phyloP scores from a whole-genome alignment of 1,140 invertebrate genomes.

The Saccostrea glomerata region DNA sequence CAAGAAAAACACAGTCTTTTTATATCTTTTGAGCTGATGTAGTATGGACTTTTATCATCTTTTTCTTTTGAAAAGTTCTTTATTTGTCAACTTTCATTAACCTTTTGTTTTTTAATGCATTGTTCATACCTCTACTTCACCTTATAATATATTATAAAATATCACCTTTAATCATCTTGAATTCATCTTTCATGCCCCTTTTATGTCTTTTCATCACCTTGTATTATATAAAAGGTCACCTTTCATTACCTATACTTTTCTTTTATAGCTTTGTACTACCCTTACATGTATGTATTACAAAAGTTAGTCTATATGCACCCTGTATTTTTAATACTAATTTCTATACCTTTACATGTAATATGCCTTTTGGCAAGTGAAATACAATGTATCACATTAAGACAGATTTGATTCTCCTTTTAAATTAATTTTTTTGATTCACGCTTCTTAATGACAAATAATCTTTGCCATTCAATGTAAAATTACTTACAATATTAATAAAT shows the following conservation, averaged over 20 bases:
- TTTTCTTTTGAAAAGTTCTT: background rate
- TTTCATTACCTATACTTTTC: background rate
- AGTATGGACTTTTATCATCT: background rate
- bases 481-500: background rate
- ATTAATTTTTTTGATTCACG: background rate
- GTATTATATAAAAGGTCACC: background rate
- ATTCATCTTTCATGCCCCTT: background rate
- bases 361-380: background rate
- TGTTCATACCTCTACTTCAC: background rate
- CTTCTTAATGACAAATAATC: background rate
- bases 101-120: background rate
- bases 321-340: background rate
- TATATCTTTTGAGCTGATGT: background rate
- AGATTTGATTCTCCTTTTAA: too few relatives aligned
- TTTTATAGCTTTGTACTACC: background rate
- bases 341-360: background rate
- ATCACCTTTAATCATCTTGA: conserved; percentile 1
- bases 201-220: background rate
- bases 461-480: background rate
- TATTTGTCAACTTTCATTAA: background rate
- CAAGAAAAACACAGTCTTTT: background rate
- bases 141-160: background rate
- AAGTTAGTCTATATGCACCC: background rate
- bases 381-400: too few relatives aligned
- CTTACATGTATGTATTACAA: background rate